Base-by-base conservation (phyloP, 1,140 invertebrate genomes). In the Brachystomella parvula region DNA sequence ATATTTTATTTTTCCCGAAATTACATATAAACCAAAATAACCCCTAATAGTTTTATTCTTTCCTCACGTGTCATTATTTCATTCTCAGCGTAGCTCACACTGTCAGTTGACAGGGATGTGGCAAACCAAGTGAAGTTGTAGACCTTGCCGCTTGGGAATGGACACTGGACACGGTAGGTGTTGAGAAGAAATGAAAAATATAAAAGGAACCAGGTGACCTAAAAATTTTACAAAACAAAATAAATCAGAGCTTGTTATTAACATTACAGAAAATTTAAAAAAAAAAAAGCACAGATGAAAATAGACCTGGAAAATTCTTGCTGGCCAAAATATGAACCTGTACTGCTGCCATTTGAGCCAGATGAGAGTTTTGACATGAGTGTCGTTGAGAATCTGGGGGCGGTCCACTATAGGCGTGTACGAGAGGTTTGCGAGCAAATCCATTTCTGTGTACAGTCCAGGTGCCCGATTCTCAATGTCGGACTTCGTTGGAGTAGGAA, bases 121-220 rank as follows among this genome's bases (percentile, higher is more conserved):
- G 57, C 3, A 39, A 62, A 12, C 60, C 30, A 35, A 44, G 15
- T 62, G 24, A 62, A 62, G 30, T 62, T 24, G 39, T 31, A 44
- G 15, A 31, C 12, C 44, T 62, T 47, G 9, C 21, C 33, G 15
- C 26, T 28, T 47, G 30, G 33, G 29, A 31, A 62, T 24, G 60
- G 60, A 24, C 60, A 62, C 3, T 39, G 24, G 3, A 15, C 12
- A 32, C 60, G 60, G 35, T 62, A 62, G 3, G 44, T 3, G 30
- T 12, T 3, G 21, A 62, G 26, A 9, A 60, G 58, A 33, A 30
- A 60, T 12, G 15, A 60, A 60, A 60, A 26, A 33, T 60, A 60
- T 6, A 60, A 28, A 6, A 29, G 28, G 19, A 30, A 3, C 12
- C 58, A 31, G 6, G 26, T n/a, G 21, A 60, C 28, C 21, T 60